Conservation (phyloP, 2,888 invertebrate genomes). For the Pseudococcus jackbeardsleyi region DNA sequence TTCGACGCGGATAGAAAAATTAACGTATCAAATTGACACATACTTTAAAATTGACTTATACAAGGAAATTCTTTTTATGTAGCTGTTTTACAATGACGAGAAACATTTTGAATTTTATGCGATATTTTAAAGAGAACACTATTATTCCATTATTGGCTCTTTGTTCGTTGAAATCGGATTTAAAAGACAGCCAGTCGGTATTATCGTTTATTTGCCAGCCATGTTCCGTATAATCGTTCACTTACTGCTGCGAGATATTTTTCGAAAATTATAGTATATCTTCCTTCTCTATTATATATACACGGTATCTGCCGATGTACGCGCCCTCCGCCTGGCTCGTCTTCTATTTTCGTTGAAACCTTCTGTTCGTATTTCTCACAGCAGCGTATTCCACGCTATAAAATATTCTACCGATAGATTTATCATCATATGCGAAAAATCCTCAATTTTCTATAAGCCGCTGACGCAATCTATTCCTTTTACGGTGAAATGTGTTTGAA, state of each 20-base stretch:
- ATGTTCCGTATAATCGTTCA: slow-evolving; percentile 42
- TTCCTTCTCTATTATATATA: neutral
- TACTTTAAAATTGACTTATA: slow-evolving; percentile 42
- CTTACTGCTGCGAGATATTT: slow-evolving; percentile 59
- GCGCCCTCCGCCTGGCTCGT: neutral
- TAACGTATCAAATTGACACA: slow-evolving; percentile 33
- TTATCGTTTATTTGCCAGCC: slow-evolving; percentile 57
- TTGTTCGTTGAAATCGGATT: slow-evolving; percentile 60
- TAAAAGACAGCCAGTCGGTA: slow-evolving; percentile 58
- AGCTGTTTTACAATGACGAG: slow-evolving; percentile 46
- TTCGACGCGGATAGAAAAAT: slow-evolving; percentile 25
- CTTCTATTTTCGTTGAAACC: neutral
- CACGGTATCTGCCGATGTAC: neutral
- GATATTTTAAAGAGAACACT: slow-evolving; percentile 58
- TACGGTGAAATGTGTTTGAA: slow-evolving; percentile 3
- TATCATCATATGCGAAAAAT: slow-evolving; percentile 24
- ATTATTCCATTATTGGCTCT: slow-evolving; percentile 61
- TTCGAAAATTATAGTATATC: slow-evolving; percentile 46
- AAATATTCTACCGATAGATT: slow-evolving; percentile 8
- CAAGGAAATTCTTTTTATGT: slow-evolving; percentile 53
- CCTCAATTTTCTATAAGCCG: slow-evolving; percentile 13
- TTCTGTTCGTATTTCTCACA: neutral
- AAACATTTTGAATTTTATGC: slow-evolving; percentile 46
- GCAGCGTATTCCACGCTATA: neutral
- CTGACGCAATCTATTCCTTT: neutral